A percentile compares a stretch with the other conserved stretches of the same genome.
phyloP scores from a whole-genome alignment of 2,888 invertebrate genomes.

The Callyntrura sp. region DNA sequence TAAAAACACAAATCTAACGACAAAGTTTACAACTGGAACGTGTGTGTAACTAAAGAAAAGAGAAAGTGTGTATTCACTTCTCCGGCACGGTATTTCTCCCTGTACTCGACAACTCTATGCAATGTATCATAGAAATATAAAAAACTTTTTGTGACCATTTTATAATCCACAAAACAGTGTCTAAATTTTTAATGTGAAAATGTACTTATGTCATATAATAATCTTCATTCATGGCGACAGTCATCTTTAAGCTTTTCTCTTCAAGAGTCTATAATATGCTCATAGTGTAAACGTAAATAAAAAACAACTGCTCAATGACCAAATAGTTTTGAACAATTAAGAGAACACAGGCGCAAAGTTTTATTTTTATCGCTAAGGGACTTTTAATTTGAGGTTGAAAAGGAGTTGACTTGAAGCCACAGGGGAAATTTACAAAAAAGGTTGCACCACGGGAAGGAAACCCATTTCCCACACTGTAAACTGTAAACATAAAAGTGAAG shows the following conservation, averaged over 20 bases:
- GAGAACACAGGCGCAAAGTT: no score
- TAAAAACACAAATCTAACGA: not conserved
- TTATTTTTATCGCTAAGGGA: not conserved
- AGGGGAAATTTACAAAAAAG: not conserved
- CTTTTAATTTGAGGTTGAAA: not conserved
- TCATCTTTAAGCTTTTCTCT: no score
- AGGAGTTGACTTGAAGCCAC: not conserved
- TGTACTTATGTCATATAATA: not conserved
- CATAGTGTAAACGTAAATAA: no score
- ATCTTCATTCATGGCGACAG: no score
- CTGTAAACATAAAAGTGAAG: no score
- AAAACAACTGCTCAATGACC: no score
- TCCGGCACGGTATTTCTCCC: not conserved
- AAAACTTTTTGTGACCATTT: not conserved
- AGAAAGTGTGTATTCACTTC: not conserved
- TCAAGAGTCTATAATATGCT: no score
- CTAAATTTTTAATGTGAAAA: slow-evolving; percentile 26
- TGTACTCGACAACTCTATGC: not conserved
- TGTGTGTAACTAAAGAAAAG: not conserved
- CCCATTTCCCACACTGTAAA: no score
- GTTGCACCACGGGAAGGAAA: no score
- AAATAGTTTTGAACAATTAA: no score
- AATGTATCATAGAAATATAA: not conserved
- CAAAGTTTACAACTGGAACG: not conserved
- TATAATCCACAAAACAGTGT: not conserved